These are phyloP conservation scores for Pteronura brasiliensis DNA, from an alignment of 2,113 vertebrate genomes.

Conservation along the genomic window DNA sequence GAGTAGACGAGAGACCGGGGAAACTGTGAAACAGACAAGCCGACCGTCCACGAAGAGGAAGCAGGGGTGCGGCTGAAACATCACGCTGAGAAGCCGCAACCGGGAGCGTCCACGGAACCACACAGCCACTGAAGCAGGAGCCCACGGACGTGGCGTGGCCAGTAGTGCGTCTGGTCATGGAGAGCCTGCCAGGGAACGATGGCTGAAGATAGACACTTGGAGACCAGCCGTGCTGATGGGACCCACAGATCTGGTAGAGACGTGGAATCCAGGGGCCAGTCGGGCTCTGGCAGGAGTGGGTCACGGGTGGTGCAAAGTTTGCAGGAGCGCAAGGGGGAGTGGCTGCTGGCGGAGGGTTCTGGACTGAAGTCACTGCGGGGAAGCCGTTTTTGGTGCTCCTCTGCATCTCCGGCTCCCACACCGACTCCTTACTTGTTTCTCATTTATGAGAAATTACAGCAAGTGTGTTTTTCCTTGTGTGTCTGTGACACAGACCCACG, in stretches of 20 bases:
- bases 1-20: conserved; percentile 73
- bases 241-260: background rate
- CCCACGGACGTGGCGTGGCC: background rate
- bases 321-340: conserved; percentile 90
- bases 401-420: conserved; percentile 89
- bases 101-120: conserved; percentile 76
- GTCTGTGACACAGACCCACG: conserved; percentile 70
- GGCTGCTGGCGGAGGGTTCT: conserved; percentile 94
- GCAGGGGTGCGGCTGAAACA: conserved; percentile 75
- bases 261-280: background rate
- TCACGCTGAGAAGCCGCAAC: conserved; percentile 88
- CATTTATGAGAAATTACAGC: conserved; percentile 84
- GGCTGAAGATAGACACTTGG: conserved; percentile 68
- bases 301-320: conserved; percentile 80
- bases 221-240: conserved; percentile 46
- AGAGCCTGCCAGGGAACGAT: conserved; percentile 60
- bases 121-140: background rate
- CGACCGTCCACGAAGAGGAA: conserved; percentile 76
- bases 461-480: conserved; percentile 70
- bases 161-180: conserved; percentile 80
- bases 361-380: conserved; percentile 92
- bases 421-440: conserved; percentile 94
- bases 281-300: background rate
- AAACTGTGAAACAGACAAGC: conserved; percentile 73
- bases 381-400: conserved; percentile 91